Percentiles rank a stretch among this genome's conserved stretches.
These are phyloP conservation scores for Argopecten irradians DNA, from an alignment of 1,140 invertebrate genomes.

Conservation along the genomic window DNA sequence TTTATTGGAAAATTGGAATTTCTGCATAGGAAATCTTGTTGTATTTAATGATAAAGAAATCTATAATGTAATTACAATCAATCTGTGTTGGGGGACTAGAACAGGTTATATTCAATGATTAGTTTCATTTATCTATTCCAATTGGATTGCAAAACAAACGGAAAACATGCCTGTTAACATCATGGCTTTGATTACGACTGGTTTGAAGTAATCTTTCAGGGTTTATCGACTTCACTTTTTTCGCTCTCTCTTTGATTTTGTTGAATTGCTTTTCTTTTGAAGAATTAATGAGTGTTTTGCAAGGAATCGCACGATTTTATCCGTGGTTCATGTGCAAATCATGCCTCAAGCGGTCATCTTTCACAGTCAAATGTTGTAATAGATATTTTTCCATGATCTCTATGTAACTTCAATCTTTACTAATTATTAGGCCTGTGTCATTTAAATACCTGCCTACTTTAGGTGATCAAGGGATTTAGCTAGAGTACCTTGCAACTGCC, in stretches of 20 bases:
- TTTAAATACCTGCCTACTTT: too few relatives aligned
- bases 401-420: too few relatives aligned
- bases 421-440: too few relatives aligned
- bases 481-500: too few relatives aligned
- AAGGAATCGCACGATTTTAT: not conserved
- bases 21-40: not conserved
- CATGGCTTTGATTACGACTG: not conserved
- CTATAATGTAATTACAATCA: not conserved
- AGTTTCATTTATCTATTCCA: not conserved
- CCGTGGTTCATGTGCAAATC: not conserved
- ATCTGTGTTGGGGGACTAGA: not conserved
- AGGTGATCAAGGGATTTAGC: too few relatives aligned
- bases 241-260: not conserved
- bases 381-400: too few relatives aligned
- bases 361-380: not conserved
- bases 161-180: not conserved
- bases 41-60: not conserved
- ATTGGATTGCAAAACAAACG: not conserved
- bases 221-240: not conserved
- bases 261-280: not conserved
- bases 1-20: slow-evolving; percentile 19
- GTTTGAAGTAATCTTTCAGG: not conserved
- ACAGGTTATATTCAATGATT: not conserved
- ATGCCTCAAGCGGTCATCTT: not conserved
- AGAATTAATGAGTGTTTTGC: not conserved